A percentile compares a stretch with the other conserved stretches of the same genome.
Evolutionary conservation across 2,888 invertebrate species (phyloP).

Genomic region (Brachyopa scutellaris): DNA sequence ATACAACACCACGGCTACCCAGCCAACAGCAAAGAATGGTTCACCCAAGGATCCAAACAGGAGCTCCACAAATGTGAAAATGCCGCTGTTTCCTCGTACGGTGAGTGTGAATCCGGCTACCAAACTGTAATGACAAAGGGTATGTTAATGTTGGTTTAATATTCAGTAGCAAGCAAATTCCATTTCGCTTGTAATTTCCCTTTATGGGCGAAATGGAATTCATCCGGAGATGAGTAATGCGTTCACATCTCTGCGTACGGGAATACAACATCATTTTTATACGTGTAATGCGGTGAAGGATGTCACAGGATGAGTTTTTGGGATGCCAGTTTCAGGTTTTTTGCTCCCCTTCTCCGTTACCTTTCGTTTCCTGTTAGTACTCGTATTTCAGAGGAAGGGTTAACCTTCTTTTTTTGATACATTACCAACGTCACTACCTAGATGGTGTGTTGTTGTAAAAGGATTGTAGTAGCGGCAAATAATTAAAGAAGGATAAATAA

Average conservation of each 20-base stretch:
- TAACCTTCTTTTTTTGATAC: slow-evolving; percentile 9
- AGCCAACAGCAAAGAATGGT: not conserved
- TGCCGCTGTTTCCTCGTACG: slow-evolving; percentile 21
- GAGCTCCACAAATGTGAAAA: slow-evolving; percentile 44
- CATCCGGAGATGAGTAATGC: slow-evolving; percentile 72
- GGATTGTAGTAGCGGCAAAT: slow-evolving; percentile 29
- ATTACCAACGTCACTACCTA: not conserved
- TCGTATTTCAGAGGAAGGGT: no score
- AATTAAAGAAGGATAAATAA: slow-evolving; percentile 46
- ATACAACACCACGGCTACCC: slow-evolving; percentile 38
- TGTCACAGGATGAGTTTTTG: slow-evolving; percentile 55
- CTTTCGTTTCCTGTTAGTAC: not conserved
- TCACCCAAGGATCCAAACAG: no score
- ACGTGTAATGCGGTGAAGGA: slow-evolving; percentile 69
- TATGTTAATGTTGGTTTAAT: slow-evolving; percentile 72
- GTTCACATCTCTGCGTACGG: slow-evolving; percentile 61
- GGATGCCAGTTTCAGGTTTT: slow-evolving; percentile 19
- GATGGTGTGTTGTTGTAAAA: slow-evolving; percentile 7
- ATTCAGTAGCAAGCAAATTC: slow-evolving; percentile 73
- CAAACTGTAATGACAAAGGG: slow-evolving; percentile 72
- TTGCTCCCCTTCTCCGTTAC: not conserved
- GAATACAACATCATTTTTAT: slow-evolving; percentile 69
- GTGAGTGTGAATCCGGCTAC: slow-evolving; percentile 50
- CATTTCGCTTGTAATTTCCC: slow-evolving; percentile 73
- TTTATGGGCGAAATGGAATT: slow-evolving; percentile 72